A percentile compares a stretch with the other conserved stretches of the same genome.
Evolutionary conservation across 2,888 invertebrate species (phyloP).

Genomic region (Luffia ferchaultella): DNA sequence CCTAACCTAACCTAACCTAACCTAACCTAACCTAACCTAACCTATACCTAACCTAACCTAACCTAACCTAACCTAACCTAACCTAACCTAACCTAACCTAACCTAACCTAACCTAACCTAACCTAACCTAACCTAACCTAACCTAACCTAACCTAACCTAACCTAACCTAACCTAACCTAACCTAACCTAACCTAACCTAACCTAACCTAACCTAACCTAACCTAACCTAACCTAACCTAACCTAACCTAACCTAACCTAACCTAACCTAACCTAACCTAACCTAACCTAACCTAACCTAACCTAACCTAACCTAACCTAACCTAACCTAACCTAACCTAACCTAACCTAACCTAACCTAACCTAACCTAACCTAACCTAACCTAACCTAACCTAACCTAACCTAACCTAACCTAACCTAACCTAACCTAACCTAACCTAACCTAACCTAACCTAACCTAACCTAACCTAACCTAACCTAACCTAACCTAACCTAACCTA

Average conservation of each 20-base stretch:
- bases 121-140: conserved; percentile 8
- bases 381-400: conserved; percentile 7
- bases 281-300: conserved; percentile 7
- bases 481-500: too few relatives aligned
- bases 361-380: conserved; percentile 7
- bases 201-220: conserved; percentile 7
- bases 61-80: conserved; percentile 6
- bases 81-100: conserved; percentile 6
- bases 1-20: conserved; percentile 21
- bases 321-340: conserved; percentile 7
- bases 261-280: conserved; percentile 8
- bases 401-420: conserved; percentile 7
- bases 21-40: conserved; percentile 21
- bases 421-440: conserved; percentile 7
- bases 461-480: too few relatives aligned
- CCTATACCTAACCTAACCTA: conserved; percentile 10
- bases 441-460: too few relatives aligned
- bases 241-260: conserved; percentile 8
- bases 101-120: conserved; percentile 8
- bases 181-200: conserved; percentile 8
- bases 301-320: conserved; percentile 7
- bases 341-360: conserved; percentile 7
- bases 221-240: conserved; percentile 8
- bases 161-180: conserved; percentile 8
- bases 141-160: conserved; percentile 7